Evolutionary conservation across 1,140 invertebrate species (phyloP).

Genomic region (Panagrolaimus sp.): DNA sequence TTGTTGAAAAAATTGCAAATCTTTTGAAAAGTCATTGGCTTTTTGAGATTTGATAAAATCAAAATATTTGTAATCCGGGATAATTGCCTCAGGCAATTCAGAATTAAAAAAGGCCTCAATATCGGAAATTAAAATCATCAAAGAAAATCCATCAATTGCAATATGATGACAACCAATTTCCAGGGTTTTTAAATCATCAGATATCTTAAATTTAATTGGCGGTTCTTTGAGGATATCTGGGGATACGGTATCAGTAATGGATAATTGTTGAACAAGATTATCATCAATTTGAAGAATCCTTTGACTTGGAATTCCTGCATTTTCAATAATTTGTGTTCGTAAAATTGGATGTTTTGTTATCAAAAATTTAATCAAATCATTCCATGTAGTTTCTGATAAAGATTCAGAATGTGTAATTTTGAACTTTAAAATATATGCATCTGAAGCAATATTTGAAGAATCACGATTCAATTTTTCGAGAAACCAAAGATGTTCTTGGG

Average conservation of each 20-base stretch:
- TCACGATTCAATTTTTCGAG: not conserved
- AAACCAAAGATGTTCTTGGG: constrained; percentile 2
- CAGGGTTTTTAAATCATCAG: not conserved
- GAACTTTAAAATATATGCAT: too few relatives aligned
- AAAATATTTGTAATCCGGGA: constrained; percentile 3
- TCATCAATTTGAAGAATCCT: not conserved
- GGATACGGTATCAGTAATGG: not conserved
- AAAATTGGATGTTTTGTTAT: not conserved
- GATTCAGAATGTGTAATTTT: too few relatives aligned
- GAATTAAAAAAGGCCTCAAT: not conserved
- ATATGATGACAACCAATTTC: constrained; percentile 21
- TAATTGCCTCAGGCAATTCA: not conserved
- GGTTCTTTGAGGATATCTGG: not conserved
- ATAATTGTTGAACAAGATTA: not conserved
- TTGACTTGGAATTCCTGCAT: too few relatives aligned
- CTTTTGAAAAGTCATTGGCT: not conserved
- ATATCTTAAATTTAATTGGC: not conserved
- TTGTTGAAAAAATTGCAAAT: constrained; percentile 15
- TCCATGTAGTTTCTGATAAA: not conserved
- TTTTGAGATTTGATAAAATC: constrained; percentile 12
- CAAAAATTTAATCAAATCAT: not conserved
- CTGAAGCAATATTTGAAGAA: too few relatives aligned
- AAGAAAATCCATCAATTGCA: constrained; percentile 32
- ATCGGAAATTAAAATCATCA: constrained; percentile 10
- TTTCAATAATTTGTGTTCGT: not conserved